These are phyloP conservation scores for Hartigia nigra DNA, from an alignment of 2,888 invertebrate genomes.

Conservation along the genomic window DNA sequence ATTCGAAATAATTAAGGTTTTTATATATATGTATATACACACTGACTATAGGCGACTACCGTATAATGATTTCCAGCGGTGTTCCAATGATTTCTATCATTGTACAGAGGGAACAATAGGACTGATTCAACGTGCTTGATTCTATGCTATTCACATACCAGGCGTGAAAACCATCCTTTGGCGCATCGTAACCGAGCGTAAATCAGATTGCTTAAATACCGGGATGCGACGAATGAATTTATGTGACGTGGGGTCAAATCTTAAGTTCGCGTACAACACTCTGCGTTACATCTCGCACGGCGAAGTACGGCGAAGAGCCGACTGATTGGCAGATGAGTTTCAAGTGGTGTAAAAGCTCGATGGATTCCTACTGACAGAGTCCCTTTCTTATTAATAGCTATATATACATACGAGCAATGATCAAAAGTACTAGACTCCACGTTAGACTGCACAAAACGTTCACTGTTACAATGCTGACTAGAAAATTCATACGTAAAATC, in stretches of 20 bases:
- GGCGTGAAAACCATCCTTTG: not conserved
- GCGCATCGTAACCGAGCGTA: slow-evolving; percentile 1
- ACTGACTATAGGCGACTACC: not conserved
- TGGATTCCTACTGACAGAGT: not conserved
- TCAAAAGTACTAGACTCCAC: not conserved
- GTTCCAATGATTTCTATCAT: not conserved
- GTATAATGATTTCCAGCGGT: not conserved
- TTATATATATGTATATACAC: not conserved
- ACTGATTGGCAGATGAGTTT: not conserved
- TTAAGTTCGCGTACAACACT: not conserved
- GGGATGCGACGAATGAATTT: slow-evolving; percentile 25
- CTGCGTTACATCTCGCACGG: not conserved
- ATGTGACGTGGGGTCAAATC: slow-evolving; percentile 19
- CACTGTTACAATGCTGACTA: not conserved
- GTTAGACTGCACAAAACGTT: not conserved
- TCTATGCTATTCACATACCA: not conserved
- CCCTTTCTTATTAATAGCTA: not conserved
- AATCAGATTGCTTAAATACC: slow-evolving; percentile 22
- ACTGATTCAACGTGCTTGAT: not conserved
- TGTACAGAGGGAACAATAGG: not conserved
- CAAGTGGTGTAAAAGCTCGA: not conserved
- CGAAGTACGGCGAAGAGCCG: not conserved
- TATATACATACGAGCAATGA: not conserved
- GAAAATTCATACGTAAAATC: not conserved
- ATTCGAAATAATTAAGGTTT: not conserved